Base-by-base conservation (phyloP, 2,113 vertebrate genomes). In the Sturnus vulgaris region DNA sequence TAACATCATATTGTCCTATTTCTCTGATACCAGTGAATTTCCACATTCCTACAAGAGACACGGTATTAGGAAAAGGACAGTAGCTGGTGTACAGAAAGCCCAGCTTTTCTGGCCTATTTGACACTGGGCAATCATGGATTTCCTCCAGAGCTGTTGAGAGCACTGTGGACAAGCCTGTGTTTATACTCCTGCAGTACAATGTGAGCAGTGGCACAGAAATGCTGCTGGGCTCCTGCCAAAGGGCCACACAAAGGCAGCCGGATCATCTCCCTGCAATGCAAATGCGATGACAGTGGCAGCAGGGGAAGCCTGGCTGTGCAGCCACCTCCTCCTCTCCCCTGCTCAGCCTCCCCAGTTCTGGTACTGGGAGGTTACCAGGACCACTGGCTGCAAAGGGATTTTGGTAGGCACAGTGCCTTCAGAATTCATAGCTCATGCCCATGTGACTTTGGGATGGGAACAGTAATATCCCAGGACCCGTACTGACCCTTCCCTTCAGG, bases 131-230 rank as follows among this genome's bases (percentile, higher is more conserved):
- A 57, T 81, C 72, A 35, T 82, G 83, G 91, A 95, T 96, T 95
- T 94, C 77, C 77, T 94, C 60, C 76, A 82, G 96, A 80, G 90
- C 85, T 94, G 90, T 71, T 9, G 7, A 84, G 42, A 93, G 71
- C 11, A 1, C 63, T 55, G 85, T 82, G 69, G 88, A 95, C 92
- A 96, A 95, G 91, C 68, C 76, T 27, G n/a, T 92, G 93, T 95
- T 97, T 96, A 92, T 96, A 46, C 71, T 93, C 64, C 55, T 53
- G 91, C 92, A 95, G 96, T 95, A 95, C 96, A 96, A 93, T 95
- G 93, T 95, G 95, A 94, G 92, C 95, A 96, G 92, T 95, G 96
- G 93, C 96, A 97, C 95, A 95, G 93, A 95, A 93, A 92, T 73
- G 71, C 93, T 92, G 57, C 85, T 97, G 95, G 93, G 86, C n/a